Base-by-base conservation (phyloP, 2,797 vertebrate genomes). In the Myioborus melanocephalus region DNA sequence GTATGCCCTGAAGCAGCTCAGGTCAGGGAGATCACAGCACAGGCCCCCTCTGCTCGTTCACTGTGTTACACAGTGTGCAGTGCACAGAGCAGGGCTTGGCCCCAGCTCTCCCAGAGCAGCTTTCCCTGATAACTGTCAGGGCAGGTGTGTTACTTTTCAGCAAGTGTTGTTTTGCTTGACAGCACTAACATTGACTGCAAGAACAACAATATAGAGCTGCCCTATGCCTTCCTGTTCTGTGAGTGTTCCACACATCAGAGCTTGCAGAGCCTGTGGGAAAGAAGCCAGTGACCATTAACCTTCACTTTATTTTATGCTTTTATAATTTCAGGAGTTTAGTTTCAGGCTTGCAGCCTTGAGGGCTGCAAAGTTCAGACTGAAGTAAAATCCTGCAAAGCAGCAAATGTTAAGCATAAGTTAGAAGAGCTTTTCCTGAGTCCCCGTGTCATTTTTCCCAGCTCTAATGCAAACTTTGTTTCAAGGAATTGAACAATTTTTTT, bases 231-330 rank as follows among this genome's bases (percentile, higher is more conserved):
- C 66, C 65, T 68, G 8, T 43, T 43, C 52, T 52, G n/a, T 73
- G 92, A 85, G 75, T 4, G 1, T 71, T 92, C n/a, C 47, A 68
- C 41, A 41, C 64, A 85, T n/a, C 76, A 82, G 83, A 87, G 65
- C 30, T 69, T 80, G 34, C 30, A 80, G 27, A 88, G 52, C 27
- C 86, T 81, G 34, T 81, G 78, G 80, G 71, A 90, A 78, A 34
- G 37, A 43, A 85, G 75, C 53, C 84, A 96, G 21, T 68, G 68
- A 94, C 71, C 53, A 87, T 87, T 84, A 96, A 85, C 35, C 61
- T 93, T 90, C 27, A 24, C 76, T 94, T 93, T 70, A 80, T 80
- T 93, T 94, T 89, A 81, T 1, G 4, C 50, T 85, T 90, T 87
- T 69, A 34, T 66, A 79, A 66, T 73, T 90, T 64, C 41, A 66